Evolutionary conservation across 2,797 vertebrate species (phyloP).

Genomic region (Typhlichthys eigenmanni): DNA sequence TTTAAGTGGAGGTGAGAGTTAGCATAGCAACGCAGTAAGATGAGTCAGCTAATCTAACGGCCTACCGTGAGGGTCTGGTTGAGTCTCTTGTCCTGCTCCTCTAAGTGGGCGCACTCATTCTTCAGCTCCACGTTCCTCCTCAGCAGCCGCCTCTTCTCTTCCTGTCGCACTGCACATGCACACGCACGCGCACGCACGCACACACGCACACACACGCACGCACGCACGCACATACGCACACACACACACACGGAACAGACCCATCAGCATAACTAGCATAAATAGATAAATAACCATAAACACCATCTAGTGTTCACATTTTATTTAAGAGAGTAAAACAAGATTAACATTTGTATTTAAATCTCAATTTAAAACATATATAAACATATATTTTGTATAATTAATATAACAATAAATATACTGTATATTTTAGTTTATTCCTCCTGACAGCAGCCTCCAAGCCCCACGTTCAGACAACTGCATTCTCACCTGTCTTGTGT

Average conservation of each 20-base stretch:
- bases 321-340: no score
- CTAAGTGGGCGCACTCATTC: conserved; percentile 85
- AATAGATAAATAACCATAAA: neutral
- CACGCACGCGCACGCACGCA: no score
- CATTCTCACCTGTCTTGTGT: conserved; percentile 89
- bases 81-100: conserved; percentile 87
- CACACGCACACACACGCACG: conserved; percentile 41
- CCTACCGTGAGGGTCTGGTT: conserved; percentile 84
- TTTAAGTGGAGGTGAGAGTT: no score
- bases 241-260: neutral
- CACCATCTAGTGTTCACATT: no score
- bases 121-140: conserved; percentile 88
- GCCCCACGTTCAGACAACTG: neutral
- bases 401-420: no score
- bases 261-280: neutral
- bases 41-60: neutral
- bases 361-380: no score
- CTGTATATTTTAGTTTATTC: no score
- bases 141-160: conserved; percentile 90
- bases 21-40: neutral
- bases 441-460: no score
- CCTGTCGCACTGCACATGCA: conserved; percentile 97
- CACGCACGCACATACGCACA: conserved; percentile 2
- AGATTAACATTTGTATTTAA: no score
- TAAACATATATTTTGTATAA: no score